Evolutionary conservation across 2,113 vertebrate genomes (phyloP).

Genomic region (Lophotis ruficrista): DNA sequence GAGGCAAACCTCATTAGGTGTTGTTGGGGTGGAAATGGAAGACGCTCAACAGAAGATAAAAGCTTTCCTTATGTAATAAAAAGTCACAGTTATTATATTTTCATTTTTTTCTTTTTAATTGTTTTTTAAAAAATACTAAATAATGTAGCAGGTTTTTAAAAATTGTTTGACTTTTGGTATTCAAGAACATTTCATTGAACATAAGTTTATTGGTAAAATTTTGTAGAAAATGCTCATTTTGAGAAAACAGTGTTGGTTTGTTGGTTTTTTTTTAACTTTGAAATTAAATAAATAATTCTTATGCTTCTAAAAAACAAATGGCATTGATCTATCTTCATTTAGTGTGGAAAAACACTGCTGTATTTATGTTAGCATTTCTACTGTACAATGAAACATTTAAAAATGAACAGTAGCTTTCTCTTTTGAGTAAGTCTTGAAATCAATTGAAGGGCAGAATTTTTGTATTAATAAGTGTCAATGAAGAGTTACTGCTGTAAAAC

Average conservation of each 20-base stretch:
- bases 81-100: neutral
- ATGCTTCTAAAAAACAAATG: slow-evolving; percentile 35
- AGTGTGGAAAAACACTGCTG: slow-evolving; percentile 12
- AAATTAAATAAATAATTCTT: neutral
- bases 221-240: neutral
- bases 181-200: neutral
- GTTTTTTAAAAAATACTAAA: neutral
- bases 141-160: neutral
- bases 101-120: neutral
- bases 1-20: neutral
- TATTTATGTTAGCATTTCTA: slow-evolving; percentile 44
- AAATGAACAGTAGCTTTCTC: slow-evolving; percentile 59
- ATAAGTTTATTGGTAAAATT: neutral
- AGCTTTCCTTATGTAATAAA: neutral
- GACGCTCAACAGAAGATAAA: neutral
- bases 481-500: slow-evolving; percentile 58
- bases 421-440: slow-evolving; percentile 26
- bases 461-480: slow-evolving; percentile 51
- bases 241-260: neutral
- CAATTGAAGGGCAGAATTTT: slow-evolving; percentile 37
- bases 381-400: slow-evolving; percentile 52
- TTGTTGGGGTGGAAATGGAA: neutral
- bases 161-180: neutral
- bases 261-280: neutral
- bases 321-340: slow-evolving; percentile 26